A percentile compares a stretch with the other conserved stretches of the same genome.
Evolutionary conservation across 2,797 vertebrate genomes (phyloP).

Genomic region (Gambelia wislizenii): DNA sequence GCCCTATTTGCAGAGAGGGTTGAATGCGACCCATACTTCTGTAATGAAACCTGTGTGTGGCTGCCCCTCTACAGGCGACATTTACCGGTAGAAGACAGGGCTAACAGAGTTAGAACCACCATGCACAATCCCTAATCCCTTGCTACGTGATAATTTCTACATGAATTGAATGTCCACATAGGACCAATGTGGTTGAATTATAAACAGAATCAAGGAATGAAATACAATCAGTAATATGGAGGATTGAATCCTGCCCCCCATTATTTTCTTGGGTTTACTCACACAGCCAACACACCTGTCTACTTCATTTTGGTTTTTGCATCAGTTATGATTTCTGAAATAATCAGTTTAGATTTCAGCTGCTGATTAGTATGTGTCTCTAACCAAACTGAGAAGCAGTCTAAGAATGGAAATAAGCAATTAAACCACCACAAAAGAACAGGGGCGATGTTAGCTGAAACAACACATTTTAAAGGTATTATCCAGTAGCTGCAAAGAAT

Average conservation of each 20-base stretch:
- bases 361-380: conserved; percentile 75
- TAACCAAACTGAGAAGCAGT: conserved; percentile 74
- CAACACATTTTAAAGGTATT: conserved; percentile 49
- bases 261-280: conserved; percentile 58
- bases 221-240: neutral
- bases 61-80: no score
- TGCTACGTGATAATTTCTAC: neutral
- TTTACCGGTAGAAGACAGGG: no score
- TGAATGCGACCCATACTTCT: neutral
- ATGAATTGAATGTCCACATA: neutral
- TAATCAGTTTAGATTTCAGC: conserved; percentile 82
- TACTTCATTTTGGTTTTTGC: conserved; percentile 70
- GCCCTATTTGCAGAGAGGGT: neutral
- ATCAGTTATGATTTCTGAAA: conserved; percentile 80
- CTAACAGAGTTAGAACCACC: neutral
- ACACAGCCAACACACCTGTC: conserved; percentile 69
- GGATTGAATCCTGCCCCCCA: neutral
- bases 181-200: neutral
- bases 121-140: neutral
- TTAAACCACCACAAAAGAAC: conserved; percentile 60
- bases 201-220: neutral
- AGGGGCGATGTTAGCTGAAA: conserved; percentile 47
- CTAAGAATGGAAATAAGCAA: conserved; percentile 70
- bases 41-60: neutral
- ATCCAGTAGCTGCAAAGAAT: conserved; percentile 47